phyloP scores from a whole-genome alignment of 2,113 vertebrate genomes.

The Ifrita kowaldi region DNA sequence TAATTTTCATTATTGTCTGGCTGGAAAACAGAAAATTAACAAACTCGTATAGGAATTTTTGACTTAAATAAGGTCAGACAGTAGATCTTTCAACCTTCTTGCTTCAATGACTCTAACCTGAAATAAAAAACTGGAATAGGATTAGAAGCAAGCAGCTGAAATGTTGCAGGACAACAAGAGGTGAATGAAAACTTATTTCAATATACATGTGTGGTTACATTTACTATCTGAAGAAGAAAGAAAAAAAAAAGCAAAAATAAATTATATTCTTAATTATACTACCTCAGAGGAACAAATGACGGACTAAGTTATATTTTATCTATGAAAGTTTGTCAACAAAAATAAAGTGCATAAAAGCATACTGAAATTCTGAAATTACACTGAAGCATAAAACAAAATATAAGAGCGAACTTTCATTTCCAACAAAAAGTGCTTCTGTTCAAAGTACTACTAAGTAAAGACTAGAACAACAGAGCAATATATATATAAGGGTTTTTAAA shows the following conservation, averaged over 20 bases:
- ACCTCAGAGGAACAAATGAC: background rate
- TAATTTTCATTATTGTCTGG: background rate
- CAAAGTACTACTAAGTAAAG: background rate
- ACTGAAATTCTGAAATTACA: constrained; percentile 28
- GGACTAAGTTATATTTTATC: constrained; percentile 12
- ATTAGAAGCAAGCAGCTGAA: background rate
- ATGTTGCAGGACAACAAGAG: background rate
- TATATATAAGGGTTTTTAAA: background rate
- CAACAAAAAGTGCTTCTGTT: background rate
- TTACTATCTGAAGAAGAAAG: background rate
- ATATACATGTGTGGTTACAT: background rate
- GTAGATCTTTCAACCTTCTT: background rate
- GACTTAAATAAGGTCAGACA: background rate
- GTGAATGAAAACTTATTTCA: background rate
- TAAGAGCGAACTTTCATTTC: background rate
- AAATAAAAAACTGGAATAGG: background rate
- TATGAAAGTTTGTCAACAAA: constrained; percentile 44
- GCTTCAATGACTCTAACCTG: background rate
- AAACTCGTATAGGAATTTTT: background rate
- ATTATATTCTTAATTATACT: background rate
- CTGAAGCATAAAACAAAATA: background rate
- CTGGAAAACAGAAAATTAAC: background rate
- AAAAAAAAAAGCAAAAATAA: constrained; percentile 19
- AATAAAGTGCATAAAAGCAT: constrained; percentile 6
- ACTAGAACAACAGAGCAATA: background rate